Conservation (phyloP, 2,113 vertebrate genomes). For the Cercocebus atys region DNA sequence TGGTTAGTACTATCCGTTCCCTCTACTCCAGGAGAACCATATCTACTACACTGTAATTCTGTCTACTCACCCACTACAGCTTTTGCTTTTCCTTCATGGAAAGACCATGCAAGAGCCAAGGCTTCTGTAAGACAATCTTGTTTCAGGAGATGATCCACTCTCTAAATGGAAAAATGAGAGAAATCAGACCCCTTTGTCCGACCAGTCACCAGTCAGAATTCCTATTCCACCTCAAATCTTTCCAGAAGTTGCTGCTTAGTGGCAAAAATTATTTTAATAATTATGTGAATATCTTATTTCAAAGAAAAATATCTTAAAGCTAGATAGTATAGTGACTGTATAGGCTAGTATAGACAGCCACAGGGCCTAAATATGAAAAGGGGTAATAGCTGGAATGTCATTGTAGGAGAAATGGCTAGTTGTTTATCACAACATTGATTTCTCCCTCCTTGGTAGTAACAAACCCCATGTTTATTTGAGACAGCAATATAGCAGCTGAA, state of each 20-base stretch:
- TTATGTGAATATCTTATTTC: constrained; percentile 2
- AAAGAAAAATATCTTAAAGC: constrained; percentile 37
- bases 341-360: neutral
- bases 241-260: neutral
- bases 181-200: neutral
- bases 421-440: neutral
- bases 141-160: constrained; percentile 94
- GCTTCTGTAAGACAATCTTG: constrained; percentile 95
- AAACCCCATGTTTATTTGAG: neutral
- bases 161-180: constrained; percentile 82
- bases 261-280: constrained; percentile 13
- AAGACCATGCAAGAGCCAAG: constrained; percentile 96
- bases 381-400: neutral
- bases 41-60: neutral
- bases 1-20: neutral
- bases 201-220: neutral
- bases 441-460: neutral
- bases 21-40: neutral
- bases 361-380: neutral
- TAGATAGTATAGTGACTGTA: neutral
- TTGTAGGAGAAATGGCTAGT: neutral
- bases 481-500: neutral
- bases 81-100: constrained; percentile 97
- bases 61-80: constrained; percentile 94
- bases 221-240: neutral